phyloP scores from a whole-genome alignment of 1,140 invertebrate genomes.

The Saccostrea cuccullata region DNA sequence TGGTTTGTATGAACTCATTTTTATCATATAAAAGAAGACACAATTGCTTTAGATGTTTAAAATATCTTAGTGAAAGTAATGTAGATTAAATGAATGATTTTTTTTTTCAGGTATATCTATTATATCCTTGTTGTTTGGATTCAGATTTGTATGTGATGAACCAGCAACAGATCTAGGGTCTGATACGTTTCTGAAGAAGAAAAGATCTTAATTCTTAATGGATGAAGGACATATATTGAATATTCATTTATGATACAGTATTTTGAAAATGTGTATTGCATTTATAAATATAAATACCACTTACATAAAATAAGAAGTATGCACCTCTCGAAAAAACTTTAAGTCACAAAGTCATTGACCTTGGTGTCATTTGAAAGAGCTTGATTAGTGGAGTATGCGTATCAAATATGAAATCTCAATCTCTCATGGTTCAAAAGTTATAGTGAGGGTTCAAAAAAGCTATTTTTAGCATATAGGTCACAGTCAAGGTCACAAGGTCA shows the following conservation, averaged over 20 bases:
- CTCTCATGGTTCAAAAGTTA: no score
- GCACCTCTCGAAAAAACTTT: no score
- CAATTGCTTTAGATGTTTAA: background rate
- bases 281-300: no score
- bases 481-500: no score
- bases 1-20: background rate
- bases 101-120: constrained; percentile 16
- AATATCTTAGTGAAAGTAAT: background rate
- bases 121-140: background rate
- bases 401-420: no score
- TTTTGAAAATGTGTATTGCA: no score
- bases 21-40: background rate
- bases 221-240: background rate
- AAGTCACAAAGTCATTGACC: no score
- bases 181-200: background rate
- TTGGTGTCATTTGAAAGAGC: no score
- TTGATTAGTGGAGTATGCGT: no score
- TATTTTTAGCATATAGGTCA: no score
- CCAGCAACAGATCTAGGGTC: background rate
- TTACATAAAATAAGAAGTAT: no score
- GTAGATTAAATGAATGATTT: background rate
- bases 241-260: background rate
- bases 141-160: background rate
- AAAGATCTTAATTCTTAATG: background rate
- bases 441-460: no score